Base-by-base conservation (phyloP, 2,888 invertebrate species). In the Molanna angustata region DNA sequence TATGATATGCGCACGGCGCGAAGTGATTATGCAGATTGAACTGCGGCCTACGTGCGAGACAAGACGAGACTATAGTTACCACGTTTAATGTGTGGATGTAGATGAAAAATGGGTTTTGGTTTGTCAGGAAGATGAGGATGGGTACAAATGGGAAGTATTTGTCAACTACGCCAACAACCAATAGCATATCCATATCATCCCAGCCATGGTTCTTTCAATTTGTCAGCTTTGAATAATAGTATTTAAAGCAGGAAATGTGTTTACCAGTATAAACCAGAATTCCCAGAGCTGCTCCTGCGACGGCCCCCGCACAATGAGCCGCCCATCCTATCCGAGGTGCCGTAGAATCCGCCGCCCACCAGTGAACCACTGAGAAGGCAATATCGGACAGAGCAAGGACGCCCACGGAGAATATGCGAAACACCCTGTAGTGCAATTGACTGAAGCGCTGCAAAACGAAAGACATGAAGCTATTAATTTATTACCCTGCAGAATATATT, bases 291-390 rank as follows among this genome's bases (percentile, higher is more conserved):
- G 85, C 69, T 0, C 88, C 89, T 1, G 82, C 76, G 1, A 82
- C 66, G 2, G 85, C 88, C 3, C 89, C 89, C 4, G 84, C 79
- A 13, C 79, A 71, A 64, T 89, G 89, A 3, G 88, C 86, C 1
- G 84, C 80, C 80, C 87, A 82, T 33, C 88, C 86, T 2, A 59
- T 78, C 27, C 72, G 68, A 11, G 79, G 76, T 60, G 66, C 63
- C n/a, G 49, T 58, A 64, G 73, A 73, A 33, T 69, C 67, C 55
- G 70, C 69, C 35, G 67, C 62, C 60, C 67, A 65, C 47, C 70
- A 68, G 60, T 80, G 79, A 50, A 71, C 68, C n/a, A 71, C 61
- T 33, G 75, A 74, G 61, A 73, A 80, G 11, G 79, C 76, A 63
- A 84, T 76, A 69, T 88, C 88, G 18, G 85, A 84, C 21, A 79